phyloP scores from a whole-genome alignment of 2,113 vertebrate species.

The Aegithalos caudatus region DNA sequence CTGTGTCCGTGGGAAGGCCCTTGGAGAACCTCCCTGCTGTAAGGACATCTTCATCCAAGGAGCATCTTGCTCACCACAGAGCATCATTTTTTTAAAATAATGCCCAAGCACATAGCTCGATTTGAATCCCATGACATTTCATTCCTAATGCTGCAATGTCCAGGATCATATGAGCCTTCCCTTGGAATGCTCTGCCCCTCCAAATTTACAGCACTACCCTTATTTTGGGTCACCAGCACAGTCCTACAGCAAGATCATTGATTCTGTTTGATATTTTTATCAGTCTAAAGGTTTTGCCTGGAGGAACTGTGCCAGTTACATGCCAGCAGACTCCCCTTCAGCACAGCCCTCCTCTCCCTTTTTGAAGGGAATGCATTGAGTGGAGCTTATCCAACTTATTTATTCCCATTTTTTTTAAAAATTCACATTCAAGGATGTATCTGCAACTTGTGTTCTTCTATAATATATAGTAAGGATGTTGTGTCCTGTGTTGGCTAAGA shows the following conservation, averaged over 20 bases:
- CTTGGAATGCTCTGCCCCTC: not conserved
- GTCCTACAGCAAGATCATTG: not conserved
- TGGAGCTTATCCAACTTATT: not conserved
- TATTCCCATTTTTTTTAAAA: not conserved
- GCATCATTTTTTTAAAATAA: not conserved
- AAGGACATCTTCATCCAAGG: not conserved
- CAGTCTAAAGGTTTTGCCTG: not conserved
- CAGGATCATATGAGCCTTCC: not conserved
- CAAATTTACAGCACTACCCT: not conserved
- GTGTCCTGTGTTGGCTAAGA: not conserved
- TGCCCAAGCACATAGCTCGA: not conserved
- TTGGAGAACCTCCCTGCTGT: not conserved
- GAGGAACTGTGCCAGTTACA: not conserved
- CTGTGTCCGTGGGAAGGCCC: not conserved
- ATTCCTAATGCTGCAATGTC: not conserved
- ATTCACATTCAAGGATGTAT: not conserved
- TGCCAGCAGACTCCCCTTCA: not conserved
- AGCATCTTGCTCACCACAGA: not conserved
- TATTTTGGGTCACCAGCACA: not conserved
- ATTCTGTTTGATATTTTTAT: not conserved
- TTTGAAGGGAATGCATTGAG: not conserved
- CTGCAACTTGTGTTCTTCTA: not conserved
- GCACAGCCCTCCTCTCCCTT: not conserved
- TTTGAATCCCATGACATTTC: not conserved
- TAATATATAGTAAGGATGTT: not conserved